phyloP scores from a whole-genome alignment of 2,888 invertebrate genomes.

The Prosopocoilus inquinatus region DNA sequence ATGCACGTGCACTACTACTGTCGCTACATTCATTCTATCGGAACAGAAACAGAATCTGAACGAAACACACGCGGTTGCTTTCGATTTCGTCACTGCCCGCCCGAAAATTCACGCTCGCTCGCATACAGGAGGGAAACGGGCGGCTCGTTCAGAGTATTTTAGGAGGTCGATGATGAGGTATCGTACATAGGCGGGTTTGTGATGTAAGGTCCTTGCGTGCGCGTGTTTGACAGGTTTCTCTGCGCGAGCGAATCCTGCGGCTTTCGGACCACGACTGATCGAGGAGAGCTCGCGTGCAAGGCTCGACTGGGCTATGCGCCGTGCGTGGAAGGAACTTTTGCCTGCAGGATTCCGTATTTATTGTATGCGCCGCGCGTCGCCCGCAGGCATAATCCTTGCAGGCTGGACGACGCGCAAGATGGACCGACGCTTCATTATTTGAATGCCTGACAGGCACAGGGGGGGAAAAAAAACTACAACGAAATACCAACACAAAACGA shows the following conservation, averaged over 20 bases:
- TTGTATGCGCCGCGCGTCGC: conserved; percentile 24
- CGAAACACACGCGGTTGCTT: no score
- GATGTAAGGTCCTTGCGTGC: conserved; percentile 13
- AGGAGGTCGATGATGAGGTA: not conserved
- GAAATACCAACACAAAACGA: no score
- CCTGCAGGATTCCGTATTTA: conserved; percentile 33
- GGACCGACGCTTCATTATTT: conserved; percentile 28
- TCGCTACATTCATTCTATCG: not conserved
- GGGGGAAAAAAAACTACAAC: no score
- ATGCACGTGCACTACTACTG: not conserved
- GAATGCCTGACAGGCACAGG: conserved; percentile 18
- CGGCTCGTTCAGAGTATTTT: not conserved
- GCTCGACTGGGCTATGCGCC: conserved; percentile 31
- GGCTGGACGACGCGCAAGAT: conserved; percentile 24
- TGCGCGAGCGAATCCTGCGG: conserved; percentile 29
- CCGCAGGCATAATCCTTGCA: conserved; percentile 12
- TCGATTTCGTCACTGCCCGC: not conserved
- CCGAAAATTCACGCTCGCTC: no score
- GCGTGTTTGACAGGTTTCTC: conserved; percentile 20
- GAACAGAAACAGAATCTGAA: not conserved
- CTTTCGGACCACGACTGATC: conserved; percentile 33
- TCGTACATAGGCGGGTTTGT: not conserved
- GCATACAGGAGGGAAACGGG: not conserved
- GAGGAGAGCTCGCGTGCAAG: conserved; percentile 31
- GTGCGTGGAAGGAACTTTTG: conserved; percentile 35